These are phyloP conservation scores for Orcinus orca DNA, from an alignment of 2,113 vertebrate genomes.

Conservation along the genomic window DNA sequence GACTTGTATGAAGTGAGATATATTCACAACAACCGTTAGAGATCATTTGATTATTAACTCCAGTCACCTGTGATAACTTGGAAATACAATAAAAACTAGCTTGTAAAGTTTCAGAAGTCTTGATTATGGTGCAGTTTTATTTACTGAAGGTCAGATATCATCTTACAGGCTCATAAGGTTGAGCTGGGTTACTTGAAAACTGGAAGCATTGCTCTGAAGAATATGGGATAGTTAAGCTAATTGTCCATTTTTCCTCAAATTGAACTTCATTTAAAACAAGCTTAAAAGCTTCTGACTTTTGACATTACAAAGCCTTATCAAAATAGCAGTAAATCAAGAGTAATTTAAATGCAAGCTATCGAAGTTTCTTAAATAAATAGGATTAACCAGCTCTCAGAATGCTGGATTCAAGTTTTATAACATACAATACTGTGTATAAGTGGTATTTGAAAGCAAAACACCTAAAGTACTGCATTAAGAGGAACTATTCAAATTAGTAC, in stretches of 20 bases:
- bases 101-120: neutral
- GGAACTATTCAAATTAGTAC: constrained; percentile 20
- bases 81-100: neutral
- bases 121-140: neutral
- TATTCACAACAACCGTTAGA: neutral
- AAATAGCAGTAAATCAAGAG: neutral
- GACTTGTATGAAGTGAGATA: neutral
- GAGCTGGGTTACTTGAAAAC: neutral
- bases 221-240: neutral
- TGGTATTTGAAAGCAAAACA: constrained; percentile 17
- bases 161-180: neutral
- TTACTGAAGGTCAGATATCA: neutral
- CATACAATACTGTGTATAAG: neutral
- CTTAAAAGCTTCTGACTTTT: neutral
- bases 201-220: neutral
- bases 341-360: neutral
- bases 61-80: neutral
- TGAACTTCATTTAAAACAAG: constrained; percentile 34
- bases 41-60: neutral
- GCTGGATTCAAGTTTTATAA: neutral
- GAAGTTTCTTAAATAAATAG: constrained; percentile 13
- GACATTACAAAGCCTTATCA: neutral
- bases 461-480: neutral
- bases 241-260: neutral
- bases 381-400: neutral